These are phyloP conservation scores for Clarias gariepinus DNA, from an alignment of 2,113 vertebrate genomes.

Conservation along the genomic window DNA sequence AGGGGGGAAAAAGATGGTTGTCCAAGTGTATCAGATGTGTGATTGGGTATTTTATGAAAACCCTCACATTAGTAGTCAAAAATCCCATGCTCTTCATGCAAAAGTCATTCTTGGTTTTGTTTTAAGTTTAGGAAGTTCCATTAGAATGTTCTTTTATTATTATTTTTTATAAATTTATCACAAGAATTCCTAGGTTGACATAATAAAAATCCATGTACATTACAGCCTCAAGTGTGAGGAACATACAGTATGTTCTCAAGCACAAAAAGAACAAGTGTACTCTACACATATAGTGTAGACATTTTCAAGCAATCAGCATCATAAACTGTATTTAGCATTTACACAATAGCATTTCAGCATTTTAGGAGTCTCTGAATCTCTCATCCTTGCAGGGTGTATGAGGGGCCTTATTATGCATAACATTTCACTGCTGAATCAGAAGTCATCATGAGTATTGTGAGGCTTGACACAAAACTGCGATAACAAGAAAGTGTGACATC, in stretches of 20 bases:
- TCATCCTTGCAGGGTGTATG: not conserved
- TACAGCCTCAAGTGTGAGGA: not conserved
- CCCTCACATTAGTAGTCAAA: not conserved
- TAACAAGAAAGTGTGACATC: not conserved
- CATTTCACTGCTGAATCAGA: conserved; percentile 38
- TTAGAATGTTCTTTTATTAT: not conserved
- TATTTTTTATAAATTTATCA: not conserved
- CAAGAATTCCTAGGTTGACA: not conserved
- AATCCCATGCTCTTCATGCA: not conserved
- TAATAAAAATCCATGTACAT: not conserved
- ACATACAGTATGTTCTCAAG: not conserved
- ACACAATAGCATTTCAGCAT: conserved; percentile 19
- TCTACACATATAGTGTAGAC: not conserved
- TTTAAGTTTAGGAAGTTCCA: not conserved
- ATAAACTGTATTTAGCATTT: not conserved
- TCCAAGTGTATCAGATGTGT: not conserved
- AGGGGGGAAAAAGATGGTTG: not conserved
- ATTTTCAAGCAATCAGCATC: not conserved
- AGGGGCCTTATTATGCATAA: conserved; percentile 45
- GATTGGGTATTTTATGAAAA: not conserved
- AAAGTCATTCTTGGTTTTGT: not conserved
- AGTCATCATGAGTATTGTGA: conserved; percentile 38
- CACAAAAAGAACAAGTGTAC: not conserved
- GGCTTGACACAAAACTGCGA: not conserved
- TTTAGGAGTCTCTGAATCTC: conserved; percentile 27